Percentiles rank a stretch among this genome's conserved stretches.
These are phyloP conservation scores for Trachymyrmex cornetzi DNA, from an alignment of 1,140 invertebrate genomes.

Conservation along the genomic window DNA sequence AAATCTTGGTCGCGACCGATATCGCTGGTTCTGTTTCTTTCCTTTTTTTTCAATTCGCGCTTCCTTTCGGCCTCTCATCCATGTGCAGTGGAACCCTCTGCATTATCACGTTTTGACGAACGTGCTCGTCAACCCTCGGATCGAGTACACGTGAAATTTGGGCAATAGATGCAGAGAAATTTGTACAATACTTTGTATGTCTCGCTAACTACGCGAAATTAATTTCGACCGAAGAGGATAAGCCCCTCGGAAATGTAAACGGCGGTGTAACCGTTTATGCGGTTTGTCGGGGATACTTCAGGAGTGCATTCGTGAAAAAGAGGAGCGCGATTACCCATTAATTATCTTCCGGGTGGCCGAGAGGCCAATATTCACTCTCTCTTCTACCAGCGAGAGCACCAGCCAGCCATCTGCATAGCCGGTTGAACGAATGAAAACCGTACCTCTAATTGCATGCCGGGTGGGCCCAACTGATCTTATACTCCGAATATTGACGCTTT, in stretches of 20 bases:
- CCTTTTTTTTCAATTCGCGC: neutral
- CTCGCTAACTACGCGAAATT: neutral
- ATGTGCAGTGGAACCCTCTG: too few species aligned
- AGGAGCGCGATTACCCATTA: conserved; percentile 58
- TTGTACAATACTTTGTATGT: neutral
- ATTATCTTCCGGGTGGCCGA: conserved; percentile 70
- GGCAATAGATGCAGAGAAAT: neutral
- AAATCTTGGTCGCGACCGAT: conserved; percentile 37
- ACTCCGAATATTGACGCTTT: conserved; percentile 12
- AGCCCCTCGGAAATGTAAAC: neutral
- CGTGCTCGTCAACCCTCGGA: too few species aligned
- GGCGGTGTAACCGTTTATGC: neutral
- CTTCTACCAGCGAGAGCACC: neutral
- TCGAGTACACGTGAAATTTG: neutral
- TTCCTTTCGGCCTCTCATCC: neutral
- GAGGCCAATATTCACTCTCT: conserved; percentile 5
- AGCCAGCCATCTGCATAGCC: conserved; percentile 37
- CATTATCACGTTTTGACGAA: neutral
- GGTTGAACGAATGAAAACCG: conserved; percentile 64
- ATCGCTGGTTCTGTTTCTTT: neutral
- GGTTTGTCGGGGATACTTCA: conserved; percentile 25
- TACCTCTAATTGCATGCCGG: conserved; percentile 55
- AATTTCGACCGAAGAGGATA: neutral
- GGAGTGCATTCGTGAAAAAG: neutral
- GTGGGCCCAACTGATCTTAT: conserved; percentile 15